Evolutionary conservation across 2,797 vertebrate species (phyloP).

Genomic region (Podarcis lilfordi): DNA sequence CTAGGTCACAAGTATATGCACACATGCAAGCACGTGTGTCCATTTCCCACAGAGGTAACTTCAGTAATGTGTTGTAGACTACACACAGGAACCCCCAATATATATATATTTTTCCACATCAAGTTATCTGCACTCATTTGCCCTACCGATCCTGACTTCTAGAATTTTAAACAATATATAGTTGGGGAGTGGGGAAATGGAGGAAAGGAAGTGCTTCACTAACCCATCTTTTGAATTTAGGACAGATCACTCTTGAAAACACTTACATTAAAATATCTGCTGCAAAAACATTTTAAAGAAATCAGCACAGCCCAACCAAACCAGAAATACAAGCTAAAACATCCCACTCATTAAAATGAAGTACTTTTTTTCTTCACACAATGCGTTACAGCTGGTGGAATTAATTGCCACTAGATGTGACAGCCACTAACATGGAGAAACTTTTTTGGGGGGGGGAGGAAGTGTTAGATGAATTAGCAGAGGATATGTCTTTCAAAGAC

Average conservation of each 20-base stretch:
- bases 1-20: not conserved
- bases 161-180: not conserved
- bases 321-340: not conserved
- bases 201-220: not conserved
- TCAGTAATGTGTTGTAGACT: not conserved
- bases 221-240: not conserved
- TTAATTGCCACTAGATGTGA: constrained; percentile 4
- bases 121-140: not conserved
- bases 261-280: not conserved
- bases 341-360: constrained; percentile 7
- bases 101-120: not conserved
- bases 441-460: too few species aligned
- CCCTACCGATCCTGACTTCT: not conserved
- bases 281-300: not conserved
- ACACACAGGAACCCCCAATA: not conserved
- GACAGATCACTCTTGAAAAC: not conserved
- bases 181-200: too few species aligned
- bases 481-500: not conserved
- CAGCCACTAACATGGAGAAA: not conserved
- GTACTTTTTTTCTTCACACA: not conserved
- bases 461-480: not conserved
- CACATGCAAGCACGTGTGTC: not conserved
- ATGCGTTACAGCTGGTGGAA: not conserved
- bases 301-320: not conserved
- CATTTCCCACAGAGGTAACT: not conserved